Conservation (phyloP, 2,113 vertebrate genomes). For the Maylandia zebra region DNA sequence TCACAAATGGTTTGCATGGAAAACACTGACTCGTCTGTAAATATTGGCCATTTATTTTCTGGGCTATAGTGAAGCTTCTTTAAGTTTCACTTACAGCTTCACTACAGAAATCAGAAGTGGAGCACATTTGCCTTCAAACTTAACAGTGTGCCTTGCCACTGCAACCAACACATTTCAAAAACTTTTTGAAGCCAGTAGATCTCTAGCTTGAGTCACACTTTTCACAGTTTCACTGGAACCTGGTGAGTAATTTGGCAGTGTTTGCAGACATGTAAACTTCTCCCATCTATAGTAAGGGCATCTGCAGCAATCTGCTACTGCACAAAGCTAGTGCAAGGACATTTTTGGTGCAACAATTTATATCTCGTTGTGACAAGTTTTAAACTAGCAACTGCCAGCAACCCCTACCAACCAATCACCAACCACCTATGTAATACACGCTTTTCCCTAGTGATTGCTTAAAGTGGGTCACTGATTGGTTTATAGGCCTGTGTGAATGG, state of each 20-base stretch:
- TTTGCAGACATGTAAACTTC: neutral
- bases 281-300: neutral
- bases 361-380: neutral
- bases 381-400: neutral
- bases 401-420: neutral
- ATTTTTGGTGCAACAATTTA: neutral
- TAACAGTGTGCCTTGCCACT: neutral
- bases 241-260: neutral
- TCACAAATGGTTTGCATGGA: neutral
- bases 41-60: neutral
- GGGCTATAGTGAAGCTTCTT: neutral
- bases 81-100: neutral
- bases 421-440: neutral
- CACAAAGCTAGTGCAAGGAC: neutral
- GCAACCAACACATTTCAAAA: neutral
- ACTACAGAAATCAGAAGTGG: neutral
- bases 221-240: neutral
- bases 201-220: neutral
- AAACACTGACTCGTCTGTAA: neutral
- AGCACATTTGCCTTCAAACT: neutral
- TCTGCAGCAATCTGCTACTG: neutral
- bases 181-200: neutral
- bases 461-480: neutral
- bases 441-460: neutral
- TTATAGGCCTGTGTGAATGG: rapidly evolving